phyloP scores from a whole-genome alignment of 2,113 vertebrate genomes.

The Stegostoma tigrinum region DNA sequence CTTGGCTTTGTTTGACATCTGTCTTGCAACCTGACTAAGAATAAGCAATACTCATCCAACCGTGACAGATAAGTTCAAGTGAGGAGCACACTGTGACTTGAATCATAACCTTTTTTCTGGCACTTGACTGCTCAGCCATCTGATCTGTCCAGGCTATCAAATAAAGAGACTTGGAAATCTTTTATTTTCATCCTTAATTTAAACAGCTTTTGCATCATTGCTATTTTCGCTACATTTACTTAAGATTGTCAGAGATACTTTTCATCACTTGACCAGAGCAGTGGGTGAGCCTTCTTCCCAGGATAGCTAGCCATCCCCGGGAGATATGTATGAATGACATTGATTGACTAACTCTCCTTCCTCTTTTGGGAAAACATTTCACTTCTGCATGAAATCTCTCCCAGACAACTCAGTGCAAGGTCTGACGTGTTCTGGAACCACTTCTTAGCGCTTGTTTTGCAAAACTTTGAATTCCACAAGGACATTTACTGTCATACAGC shows the following conservation, averaged over 20 bases:
- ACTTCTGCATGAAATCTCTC: neutral
- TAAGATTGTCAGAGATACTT: neutral
- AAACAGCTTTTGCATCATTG: neutral
- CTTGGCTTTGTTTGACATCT: neutral
- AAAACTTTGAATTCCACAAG: neutral
- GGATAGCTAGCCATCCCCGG: neutral
- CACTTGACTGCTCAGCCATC: neutral
- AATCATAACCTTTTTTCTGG: neutral
- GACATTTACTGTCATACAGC: too few species aligned
- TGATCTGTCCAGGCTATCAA: neutral
- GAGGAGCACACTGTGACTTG: neutral
- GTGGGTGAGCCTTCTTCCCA: neutral
- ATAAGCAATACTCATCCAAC: neutral
- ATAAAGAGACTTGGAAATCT: neutral
- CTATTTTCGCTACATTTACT: neutral
- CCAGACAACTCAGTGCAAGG: neutral
- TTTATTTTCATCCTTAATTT: neutral
- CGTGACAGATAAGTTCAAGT: constrained; percentile 5
- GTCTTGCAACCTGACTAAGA: constrained; percentile 22
- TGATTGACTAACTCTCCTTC: neutral
- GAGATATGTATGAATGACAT: neutral
- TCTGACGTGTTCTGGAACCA: neutral
- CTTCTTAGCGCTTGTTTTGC: neutral
- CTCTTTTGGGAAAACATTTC: neutral
- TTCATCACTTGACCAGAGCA: neutral